phyloP scores from a whole-genome alignment of 1,140 invertebrate species.

The Panulirus ornatus region DNA sequence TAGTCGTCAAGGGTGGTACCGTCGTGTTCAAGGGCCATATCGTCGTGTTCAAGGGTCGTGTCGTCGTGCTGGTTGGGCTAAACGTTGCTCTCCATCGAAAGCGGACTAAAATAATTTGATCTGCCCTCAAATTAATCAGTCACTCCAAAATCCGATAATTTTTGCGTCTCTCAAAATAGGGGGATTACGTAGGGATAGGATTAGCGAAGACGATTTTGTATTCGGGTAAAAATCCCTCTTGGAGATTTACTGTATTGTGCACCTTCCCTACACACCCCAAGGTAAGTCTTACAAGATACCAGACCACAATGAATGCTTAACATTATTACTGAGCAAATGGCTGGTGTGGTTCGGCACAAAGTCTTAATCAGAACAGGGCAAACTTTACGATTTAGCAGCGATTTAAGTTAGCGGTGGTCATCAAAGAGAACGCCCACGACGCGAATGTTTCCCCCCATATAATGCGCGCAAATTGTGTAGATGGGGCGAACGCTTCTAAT shows the following conservation, averaged over 20 bases:
- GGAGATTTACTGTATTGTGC: too few species aligned
- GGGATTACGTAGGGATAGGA: neutral
- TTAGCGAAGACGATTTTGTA: neutral
- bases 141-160: conserved; percentile 30
- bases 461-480: conserved; percentile 69
- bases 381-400: conserved; percentile 64
- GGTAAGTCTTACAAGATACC: neutral
- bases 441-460: conserved; percentile 69
- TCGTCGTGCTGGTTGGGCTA: too few species aligned
- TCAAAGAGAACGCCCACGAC: conserved; percentile 55
- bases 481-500: conserved; percentile 63
- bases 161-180: neutral
- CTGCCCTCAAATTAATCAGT: conserved; percentile 50
- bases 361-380: conserved; percentile 70
- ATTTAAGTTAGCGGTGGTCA: conserved; percentile 56
- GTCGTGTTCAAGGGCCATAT: too few species aligned
- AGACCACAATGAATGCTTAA: conserved; percentile 63
- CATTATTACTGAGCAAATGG: conserved; percentile 67
- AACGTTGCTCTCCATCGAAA: too few species aligned
- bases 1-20: too few species aligned
- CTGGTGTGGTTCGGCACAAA: conserved; percentile 64
- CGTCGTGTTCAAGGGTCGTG: too few species aligned
- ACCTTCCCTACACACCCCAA: neutral
- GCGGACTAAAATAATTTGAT: conserved; percentile 43
- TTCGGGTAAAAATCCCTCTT: neutral